A percentile compares a stretch with the other conserved stretches of the same genome.
Evolutionary conservation across 2,797 vertebrate species (phyloP).

Genomic region (Champsocephalus gunnari): DNA sequence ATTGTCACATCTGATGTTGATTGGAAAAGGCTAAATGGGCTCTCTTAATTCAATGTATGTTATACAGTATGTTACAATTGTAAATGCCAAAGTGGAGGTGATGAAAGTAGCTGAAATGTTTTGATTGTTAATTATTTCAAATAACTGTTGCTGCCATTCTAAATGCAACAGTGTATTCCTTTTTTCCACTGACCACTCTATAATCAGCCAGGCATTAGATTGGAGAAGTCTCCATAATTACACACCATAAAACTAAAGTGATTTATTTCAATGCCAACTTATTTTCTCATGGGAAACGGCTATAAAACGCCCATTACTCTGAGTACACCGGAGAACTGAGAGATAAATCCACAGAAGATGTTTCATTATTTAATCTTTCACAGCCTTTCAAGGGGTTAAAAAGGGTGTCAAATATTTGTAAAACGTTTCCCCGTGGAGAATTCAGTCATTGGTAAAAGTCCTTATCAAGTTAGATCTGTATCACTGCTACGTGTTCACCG

Average conservation of each 20-base stretch:
- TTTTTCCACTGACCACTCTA: not conserved
- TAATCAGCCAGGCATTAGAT: not conserved
- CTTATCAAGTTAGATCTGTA: constrained; percentile 38
- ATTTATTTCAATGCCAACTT: constrained; percentile 42
- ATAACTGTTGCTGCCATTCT: not conserved
- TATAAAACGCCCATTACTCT: constrained; percentile 39
- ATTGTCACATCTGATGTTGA: not conserved
- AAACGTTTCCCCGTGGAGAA: constrained; percentile 41
- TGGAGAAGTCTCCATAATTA: constrained; percentile 21
- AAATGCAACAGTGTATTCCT: not conserved
- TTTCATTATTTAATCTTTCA: constrained; percentile 36
- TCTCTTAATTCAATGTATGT: not conserved
- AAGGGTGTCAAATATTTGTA: constrained; percentile 53
- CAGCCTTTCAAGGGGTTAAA: constrained; percentile 32
- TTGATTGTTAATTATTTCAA: not conserved
- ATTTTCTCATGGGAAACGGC: constrained; percentile 13
- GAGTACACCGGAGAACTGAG: constrained; percentile 9
- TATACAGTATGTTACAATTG: too few relatives aligned
- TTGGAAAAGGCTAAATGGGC: not conserved
- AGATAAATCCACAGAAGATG: constrained; percentile 49
- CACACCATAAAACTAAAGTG: constrained; percentile 34
- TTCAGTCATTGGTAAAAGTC: constrained; percentile 41
- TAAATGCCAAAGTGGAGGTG: not conserved
- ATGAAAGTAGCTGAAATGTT: not conserved
- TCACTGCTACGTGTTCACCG: constrained; percentile 18